Conservation (phyloP, 2,888 invertebrate genomes). For the Alcis repandata region DNA sequence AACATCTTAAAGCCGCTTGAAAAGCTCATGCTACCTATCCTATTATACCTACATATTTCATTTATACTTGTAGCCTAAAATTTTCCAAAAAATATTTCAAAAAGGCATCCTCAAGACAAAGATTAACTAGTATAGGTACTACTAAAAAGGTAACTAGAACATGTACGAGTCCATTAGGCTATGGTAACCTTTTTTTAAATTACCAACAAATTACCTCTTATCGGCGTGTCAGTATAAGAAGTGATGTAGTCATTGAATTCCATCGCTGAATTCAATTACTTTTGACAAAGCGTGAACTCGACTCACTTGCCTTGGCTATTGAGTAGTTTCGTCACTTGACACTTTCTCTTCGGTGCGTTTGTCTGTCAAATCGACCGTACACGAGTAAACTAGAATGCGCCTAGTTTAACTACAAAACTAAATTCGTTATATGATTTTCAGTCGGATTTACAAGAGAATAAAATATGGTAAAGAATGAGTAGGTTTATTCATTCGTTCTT, state of each 20-base stretch:
- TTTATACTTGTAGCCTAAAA: too few relatives aligned
- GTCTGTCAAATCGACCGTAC: constrained; percentile 38
- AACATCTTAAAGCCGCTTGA: too few relatives aligned
- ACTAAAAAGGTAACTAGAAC: too few relatives aligned
- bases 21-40: not conserved
- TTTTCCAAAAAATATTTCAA: too few relatives aligned
- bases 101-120: too few relatives aligned
- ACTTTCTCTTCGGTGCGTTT: constrained; percentile 67
- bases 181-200: not conserved
- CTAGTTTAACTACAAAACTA: not conserved
- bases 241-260: constrained; percentile 23
- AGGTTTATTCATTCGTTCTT: too few relatives aligned
- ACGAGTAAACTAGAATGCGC: constrained; percentile 26
- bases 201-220: constrained; percentile 16
- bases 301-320: constrained; percentile 63
- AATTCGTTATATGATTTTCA: not conserved
- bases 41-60: too few relatives aligned
- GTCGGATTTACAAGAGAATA: not conserved
- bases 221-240: constrained; percentile 13
- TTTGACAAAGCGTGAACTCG: constrained; percentile 65
- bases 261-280: constrained; percentile 61
- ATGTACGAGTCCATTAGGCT: not conserved
- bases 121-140: too few relatives aligned
- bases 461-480: too few relatives aligned
- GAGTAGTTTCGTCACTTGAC: constrained; percentile 64